Percentiles rank a stretch among this genome's conserved stretches.
phyloP scores from a whole-genome alignment of 2,113 vertebrate genomes.

The Balaeniceps rex region DNA sequence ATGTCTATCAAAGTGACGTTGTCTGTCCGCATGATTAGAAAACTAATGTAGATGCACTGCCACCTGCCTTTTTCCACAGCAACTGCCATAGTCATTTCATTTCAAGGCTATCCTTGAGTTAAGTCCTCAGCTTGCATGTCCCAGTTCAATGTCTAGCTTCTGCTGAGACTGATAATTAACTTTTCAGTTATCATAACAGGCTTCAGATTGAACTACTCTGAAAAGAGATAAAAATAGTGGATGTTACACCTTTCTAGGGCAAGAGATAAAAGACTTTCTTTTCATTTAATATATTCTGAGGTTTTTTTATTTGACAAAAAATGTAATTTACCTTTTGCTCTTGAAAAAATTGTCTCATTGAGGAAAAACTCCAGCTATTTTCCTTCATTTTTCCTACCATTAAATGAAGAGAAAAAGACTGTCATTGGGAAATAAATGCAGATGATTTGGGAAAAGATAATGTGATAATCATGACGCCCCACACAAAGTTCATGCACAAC shows the following conservation, averaged over 20 bases:
- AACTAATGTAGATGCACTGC: slow-evolving; percentile 13
- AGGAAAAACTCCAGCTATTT: background rate
- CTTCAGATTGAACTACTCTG: background rate
- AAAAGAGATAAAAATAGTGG: background rate
- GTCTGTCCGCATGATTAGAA: background rate
- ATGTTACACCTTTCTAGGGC: background rate
- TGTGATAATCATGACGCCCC: background rate
- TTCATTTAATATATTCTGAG: background rate
- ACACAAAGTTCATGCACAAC: background rate
- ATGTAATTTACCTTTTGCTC: background rate
- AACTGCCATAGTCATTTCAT: background rate
- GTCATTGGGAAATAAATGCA: background rate
- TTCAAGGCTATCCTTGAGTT: background rate
- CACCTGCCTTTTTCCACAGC: slow-evolving; percentile 43
- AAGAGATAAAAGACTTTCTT: background rate
- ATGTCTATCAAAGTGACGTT: background rate
- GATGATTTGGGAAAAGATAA: background rate
- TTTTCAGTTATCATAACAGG: background rate
- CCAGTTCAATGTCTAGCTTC: background rate
- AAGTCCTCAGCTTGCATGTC: background rate
- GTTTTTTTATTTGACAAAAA: background rate
- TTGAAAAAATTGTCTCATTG: background rate
- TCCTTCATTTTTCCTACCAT: background rate
- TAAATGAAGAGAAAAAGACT: background rate
- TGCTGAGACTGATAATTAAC: background rate